Percentiles rank a stretch among this genome's conserved stretches.
Conservation (phyloP, 1,140 invertebrate genomes). For the Plectus sambesii region DNA sequence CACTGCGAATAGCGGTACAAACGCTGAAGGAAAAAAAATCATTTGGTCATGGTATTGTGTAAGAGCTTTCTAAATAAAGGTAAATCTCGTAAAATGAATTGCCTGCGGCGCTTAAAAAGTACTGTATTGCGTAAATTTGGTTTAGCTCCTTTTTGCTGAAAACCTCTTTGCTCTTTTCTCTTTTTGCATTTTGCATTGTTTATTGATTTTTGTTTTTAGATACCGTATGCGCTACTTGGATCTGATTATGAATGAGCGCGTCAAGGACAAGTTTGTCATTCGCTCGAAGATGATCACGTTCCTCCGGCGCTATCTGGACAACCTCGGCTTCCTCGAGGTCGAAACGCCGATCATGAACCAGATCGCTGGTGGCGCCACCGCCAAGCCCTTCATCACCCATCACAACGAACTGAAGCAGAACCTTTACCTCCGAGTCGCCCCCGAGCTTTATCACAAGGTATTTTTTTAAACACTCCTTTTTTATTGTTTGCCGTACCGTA, state of each 20-base stretch:
- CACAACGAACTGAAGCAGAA: conserved; percentile 95
- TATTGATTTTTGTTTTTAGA: too few species aligned
- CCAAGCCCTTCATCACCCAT: conserved; percentile 92
- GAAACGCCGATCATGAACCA: conserved; percentile 99
- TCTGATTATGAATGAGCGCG: conserved; percentile 78
- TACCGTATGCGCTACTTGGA: conserved; percentile 88
- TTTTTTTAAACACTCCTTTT: too few species aligned
- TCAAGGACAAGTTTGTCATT: conserved; percentile 72
- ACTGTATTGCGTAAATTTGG: too few species aligned
- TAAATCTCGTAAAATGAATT: too few species aligned
- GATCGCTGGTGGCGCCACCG: conserved; percentile 88
- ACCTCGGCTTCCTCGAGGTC: conserved; percentile 80
- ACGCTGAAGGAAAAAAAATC: too few species aligned
- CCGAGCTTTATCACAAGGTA: conserved; percentile 86
- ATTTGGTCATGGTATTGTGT: too few species aligned
- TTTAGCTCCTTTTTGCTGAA: too few species aligned
- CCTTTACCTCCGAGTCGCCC: conserved; percentile 86
- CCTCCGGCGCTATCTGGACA: conserved; percentile 73
- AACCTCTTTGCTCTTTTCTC: too few species aligned
- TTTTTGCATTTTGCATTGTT: too few species aligned
- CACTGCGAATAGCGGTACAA: too few species aligned
- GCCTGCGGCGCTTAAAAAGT: too few species aligned
- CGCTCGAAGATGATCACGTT: conserved; percentile 80
- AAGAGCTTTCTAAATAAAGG: too few species aligned
- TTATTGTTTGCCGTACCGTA: conserved; percentile 1